Base-by-base conservation (phyloP, 2,888 invertebrate genomes). In the Cylloceria caligata region DNA sequence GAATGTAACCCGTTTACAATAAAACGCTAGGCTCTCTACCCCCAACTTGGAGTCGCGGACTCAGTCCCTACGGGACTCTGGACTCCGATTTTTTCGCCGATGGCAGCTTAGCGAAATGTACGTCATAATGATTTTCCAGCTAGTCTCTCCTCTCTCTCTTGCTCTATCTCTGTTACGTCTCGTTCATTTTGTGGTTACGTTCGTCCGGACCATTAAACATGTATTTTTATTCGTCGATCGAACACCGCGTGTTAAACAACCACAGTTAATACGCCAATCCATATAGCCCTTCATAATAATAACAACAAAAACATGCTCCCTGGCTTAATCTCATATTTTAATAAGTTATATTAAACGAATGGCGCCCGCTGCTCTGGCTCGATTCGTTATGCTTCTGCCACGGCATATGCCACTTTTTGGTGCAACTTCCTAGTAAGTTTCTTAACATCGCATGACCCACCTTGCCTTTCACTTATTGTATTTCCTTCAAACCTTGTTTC, bases 41-140 rank as follows among this genome's bases (percentile, higher is more conserved):
- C 60, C 11, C 21, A 76, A 60, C 57, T 62, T n/a, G 76, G 36
- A 47, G 45, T 42, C 55, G 55, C 64, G 30, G 71, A 52, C 64
- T 55, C 52, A 49, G 49, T 77, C 52, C 24, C n/a, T 9, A 13
- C 55, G 65, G 55, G 30, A 30, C 45, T 80, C 30, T 60, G 65
- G 57, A 55, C 34, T 24, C 13, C 24, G 39, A 19, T 13, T 34
- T 4, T 49, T 16, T 71, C 72, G 72, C 19, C 72, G 69, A 69
- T 68, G 45, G 21, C 68, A 74, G 57, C 79, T 55, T 62, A 49
- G 64, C 27, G 24, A 57, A 64, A 81, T 65, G 81, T 81, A 79
- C 55, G 81, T 81, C 62, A 42, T 42, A 49, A 60, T 34, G 60
- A 57, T 65, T 76, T 39, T 72, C 24, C 57, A 42, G 24, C 21